These are phyloP conservation scores for Mionectes macconnelli DNA, from an alignment of 2,113 vertebrate genomes.

Conservation along the genomic window DNA sequence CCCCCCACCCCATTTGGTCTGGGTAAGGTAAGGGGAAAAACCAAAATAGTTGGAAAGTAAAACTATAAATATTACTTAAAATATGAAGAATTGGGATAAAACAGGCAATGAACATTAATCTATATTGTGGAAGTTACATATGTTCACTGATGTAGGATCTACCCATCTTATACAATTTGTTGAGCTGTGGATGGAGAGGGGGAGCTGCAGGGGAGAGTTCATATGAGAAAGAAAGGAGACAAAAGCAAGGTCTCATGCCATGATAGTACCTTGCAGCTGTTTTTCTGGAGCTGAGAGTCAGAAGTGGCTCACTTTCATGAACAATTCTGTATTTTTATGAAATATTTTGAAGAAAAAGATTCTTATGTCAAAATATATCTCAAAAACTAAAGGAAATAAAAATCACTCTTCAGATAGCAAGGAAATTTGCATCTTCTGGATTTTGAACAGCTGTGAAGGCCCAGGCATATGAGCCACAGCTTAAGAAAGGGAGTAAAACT, in stretches of 20 bases:
- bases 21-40: background rate
- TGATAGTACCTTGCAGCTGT: background rate
- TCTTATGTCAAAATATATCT: background rate
- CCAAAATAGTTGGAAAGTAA: background rate
- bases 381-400: background rate
- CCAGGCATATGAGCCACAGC: background rate
- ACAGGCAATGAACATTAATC: background rate
- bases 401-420: background rate
- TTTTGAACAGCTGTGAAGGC: background rate
- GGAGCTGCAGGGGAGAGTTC: background rate
- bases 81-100: background rate
- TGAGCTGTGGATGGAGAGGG: background rate
- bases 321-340: background rate
- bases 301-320: background rate
- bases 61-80: background rate
- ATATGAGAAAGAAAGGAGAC: background rate
- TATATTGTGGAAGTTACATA: background rate
- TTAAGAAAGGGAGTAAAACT: background rate
- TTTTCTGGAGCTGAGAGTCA: background rate
- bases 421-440: background rate
- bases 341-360: background rate
- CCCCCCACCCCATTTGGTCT: fast-evolving
- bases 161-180: background rate
- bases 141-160: background rate
- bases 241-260: background rate